Percentiles rank a stretch among this genome's conserved stretches.
These are phyloP conservation scores for Alentia gelatinosa DNA, from an alignment of 2,888 invertebrate genomes.

Conservation along the genomic window DNA sequence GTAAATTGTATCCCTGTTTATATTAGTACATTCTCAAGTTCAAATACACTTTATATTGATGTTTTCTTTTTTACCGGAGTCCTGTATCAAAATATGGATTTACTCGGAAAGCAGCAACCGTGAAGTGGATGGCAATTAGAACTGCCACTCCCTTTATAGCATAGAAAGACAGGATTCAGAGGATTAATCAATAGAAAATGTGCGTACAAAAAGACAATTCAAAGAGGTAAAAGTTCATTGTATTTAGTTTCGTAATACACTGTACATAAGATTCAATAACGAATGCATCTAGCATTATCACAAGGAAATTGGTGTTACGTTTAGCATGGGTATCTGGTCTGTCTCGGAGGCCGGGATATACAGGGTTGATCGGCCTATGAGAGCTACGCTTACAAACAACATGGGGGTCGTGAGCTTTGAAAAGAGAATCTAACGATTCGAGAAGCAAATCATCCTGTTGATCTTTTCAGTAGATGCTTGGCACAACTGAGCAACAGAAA, in stretches of 20 bases:
- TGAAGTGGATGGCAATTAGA: too few relatives aligned
- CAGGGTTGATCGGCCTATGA: too few relatives aligned
- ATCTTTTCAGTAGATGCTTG: neutral
- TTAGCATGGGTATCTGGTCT: neutral
- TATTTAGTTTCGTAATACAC: neutral
- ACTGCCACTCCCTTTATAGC: too few relatives aligned
- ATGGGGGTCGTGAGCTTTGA: neutral
- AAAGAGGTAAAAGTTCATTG: neutral
- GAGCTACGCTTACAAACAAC: neutral
- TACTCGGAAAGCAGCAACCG: too few relatives aligned
- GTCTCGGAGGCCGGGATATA: too few relatives aligned
- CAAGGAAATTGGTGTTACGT: neutral
- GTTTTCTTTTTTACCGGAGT: too few relatives aligned
- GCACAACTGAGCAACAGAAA: neutral
- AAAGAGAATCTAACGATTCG: neutral
- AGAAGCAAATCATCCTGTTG: neutral
- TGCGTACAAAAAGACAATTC: neutral
- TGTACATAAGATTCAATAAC: conserved; percentile 17
- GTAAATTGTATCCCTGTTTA: too few relatives aligned
- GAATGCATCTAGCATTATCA: neutral
- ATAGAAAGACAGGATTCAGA: too few relatives aligned
- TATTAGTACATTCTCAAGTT: too few relatives aligned
- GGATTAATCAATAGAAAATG: too few relatives aligned
- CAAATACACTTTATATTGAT: too few relatives aligned
- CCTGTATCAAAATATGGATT: too few relatives aligned